Evolutionary conservation across 2,113 vertebrate species (phyloP).

Genomic region (human): GRCh38 chr11:71942001-71942500

Average conservation of each 20-base stretch:
- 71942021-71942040: too few species aligned
- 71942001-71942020: too few species aligned
- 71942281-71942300: not conserved
- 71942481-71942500: too few species aligned
- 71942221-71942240: not conserved
- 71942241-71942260: not conserved
- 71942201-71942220: too few species aligned
- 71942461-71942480: not conserved
- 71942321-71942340: not conserved
- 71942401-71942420: not conserved
- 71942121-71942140: too few species aligned
- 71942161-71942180: too few species aligned
- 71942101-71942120: too few species aligned
- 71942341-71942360: not conserved
- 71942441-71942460: not conserved
- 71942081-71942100: too few species aligned
- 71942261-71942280: not conserved
- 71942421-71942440: not conserved
- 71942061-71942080: too few species aligned
- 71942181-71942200: too few species aligned
- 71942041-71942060: too few species aligned
- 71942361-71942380: not conserved
- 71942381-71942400: not conserved
- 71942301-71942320: slow-evolving; percentile 23
- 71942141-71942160: too few species aligned